These are phyloP conservation scores for Eilema griseolum DNA, from an alignment of 2,888 invertebrate species.

Conservation along the genomic window DNA sequence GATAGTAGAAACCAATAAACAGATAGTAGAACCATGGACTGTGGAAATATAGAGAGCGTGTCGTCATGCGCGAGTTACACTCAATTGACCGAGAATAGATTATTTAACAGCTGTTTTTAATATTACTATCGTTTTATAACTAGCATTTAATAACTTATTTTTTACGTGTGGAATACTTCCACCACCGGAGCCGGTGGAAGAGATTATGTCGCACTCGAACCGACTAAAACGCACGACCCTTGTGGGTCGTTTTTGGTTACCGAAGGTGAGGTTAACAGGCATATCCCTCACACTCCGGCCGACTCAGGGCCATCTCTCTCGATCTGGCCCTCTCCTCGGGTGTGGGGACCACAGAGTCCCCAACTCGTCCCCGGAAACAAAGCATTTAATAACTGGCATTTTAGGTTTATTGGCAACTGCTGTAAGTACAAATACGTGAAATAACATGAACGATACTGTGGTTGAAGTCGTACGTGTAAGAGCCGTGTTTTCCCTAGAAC, in stretches of 20 bases:
- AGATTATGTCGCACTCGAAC: too few relatives aligned
- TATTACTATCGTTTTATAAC: constrained; percentile 11
- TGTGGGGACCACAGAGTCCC: too few relatives aligned
- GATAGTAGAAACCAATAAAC: constrained; percentile 20
- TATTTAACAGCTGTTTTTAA: constrained; percentile 34
- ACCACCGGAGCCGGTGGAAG: too few relatives aligned
- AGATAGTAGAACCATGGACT: constrained; percentile 31
- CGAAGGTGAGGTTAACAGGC: too few relatives aligned
- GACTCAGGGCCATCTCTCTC: too few relatives aligned
- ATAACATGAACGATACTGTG: not conserved
- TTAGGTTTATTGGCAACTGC: not conserved
- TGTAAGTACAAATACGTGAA: not conserved
- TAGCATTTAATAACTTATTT: not conserved
- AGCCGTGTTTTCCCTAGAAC: not conserved
- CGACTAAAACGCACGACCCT: too few relatives aligned
- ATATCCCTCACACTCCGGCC: too few relatives aligned
- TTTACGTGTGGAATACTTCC: too few relatives aligned
- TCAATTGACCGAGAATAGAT: constrained; percentile 46
- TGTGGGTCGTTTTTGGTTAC: too few relatives aligned
- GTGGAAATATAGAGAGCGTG: constrained; percentile 46
- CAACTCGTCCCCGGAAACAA: too few relatives aligned
- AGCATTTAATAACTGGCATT: not conserved
- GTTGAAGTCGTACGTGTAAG: not conserved
- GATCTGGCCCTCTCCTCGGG: too few relatives aligned
- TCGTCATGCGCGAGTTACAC: constrained; percentile 43